A percentile compares a stretch with the other conserved stretches of the same genome.
phyloP scores from a whole-genome alignment of 1,140 invertebrate species.

The Diabrotica virgifera region DNA sequence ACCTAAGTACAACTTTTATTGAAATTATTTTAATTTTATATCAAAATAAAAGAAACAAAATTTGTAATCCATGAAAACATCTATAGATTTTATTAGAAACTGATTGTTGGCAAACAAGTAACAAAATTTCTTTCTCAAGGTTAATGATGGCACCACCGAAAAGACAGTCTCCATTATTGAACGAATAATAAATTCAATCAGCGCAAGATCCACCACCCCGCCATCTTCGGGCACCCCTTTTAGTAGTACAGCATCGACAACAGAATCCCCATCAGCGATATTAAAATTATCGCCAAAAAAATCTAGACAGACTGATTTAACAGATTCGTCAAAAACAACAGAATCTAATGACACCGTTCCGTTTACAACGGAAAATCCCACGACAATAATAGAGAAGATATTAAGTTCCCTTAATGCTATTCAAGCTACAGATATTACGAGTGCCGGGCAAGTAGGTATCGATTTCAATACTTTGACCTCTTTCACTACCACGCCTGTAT shows the following conservation, averaged over 20 bases:
- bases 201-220: conserved; percentile 42
- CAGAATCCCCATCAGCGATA: conserved; percentile 37
- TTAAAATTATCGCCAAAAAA: conserved; percentile 42
- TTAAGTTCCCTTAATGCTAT: conserved; percentile 45
- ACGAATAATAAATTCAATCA: conserved; percentile 47
- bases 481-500: conserved; percentile 34
- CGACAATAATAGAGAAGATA: conserved; percentile 47
- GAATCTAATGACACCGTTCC: not conserved
- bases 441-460: conserved; percentile 40
- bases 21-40: too few species aligned
- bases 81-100: too few species aligned
- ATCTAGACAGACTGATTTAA: conserved; percentile 31
- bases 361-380: conserved; percentile 46
- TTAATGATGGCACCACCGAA: conserved; percentile 34
- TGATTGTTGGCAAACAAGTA: not conserved
- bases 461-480: conserved; percentile 38
- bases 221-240: conserved; percentile 25
- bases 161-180: conserved; percentile 44
- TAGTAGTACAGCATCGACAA: conserved; percentile 23
- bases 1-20: too few species aligned
- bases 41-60: too few species aligned
- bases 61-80: too few species aligned
- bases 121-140: conserved; percentile 30
- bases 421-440: conserved; percentile 35
- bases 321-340: conserved; percentile 23